Evolutionary conservation across 2,113 vertebrate species (phyloP).

Genomic region (Forbesichthys agassizii): DNA sequence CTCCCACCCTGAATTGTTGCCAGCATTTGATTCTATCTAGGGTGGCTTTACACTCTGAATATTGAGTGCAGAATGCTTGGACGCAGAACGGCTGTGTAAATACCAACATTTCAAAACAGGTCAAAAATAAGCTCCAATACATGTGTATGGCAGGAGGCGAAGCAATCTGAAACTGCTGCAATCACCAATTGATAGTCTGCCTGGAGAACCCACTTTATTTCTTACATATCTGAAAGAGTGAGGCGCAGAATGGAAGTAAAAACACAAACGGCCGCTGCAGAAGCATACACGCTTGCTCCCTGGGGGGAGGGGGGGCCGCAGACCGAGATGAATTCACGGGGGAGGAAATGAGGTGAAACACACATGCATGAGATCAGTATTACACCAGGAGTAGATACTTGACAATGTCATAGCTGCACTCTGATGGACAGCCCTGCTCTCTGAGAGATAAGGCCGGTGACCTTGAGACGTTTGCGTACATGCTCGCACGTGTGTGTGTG

Average conservation of each 20-base stretch:
- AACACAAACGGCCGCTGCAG: conserved; percentile 3
- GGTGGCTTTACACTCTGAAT: too few relatives aligned
- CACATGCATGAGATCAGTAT: conserved; percentile 41
- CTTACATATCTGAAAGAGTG: conserved; percentile 10
- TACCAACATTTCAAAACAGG: not conserved
- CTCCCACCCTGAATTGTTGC: too few relatives aligned
- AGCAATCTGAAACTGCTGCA: conserved; percentile 25
- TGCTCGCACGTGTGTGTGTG: not conserved
- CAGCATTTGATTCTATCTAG: too few relatives aligned
- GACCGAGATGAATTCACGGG: not conserved
- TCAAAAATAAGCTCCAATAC: not conserved
- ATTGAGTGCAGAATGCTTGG: conserved; percentile 2
- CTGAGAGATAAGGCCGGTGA: conserved; percentile 50
- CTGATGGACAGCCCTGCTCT: conserved; percentile 35
- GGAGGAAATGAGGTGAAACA: conserved; percentile 13
- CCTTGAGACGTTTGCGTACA: conserved; percentile 40
- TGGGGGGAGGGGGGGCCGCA: not conserved
- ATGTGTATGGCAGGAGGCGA: not conserved
- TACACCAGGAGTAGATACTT: conserved; percentile 32
- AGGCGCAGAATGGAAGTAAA: conserved; percentile 24
- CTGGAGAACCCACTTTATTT: conserved; percentile 15
- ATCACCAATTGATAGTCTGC: conserved; percentile 25
- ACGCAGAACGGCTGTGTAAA: conserved; percentile 7
- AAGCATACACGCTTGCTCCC: conserved; percentile 12
- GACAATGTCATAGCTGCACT: conserved; percentile 32